Evolutionary conservation across 2,888 invertebrate species (phyloP).

Genomic region (Pachydiplax longipennis): DNA sequence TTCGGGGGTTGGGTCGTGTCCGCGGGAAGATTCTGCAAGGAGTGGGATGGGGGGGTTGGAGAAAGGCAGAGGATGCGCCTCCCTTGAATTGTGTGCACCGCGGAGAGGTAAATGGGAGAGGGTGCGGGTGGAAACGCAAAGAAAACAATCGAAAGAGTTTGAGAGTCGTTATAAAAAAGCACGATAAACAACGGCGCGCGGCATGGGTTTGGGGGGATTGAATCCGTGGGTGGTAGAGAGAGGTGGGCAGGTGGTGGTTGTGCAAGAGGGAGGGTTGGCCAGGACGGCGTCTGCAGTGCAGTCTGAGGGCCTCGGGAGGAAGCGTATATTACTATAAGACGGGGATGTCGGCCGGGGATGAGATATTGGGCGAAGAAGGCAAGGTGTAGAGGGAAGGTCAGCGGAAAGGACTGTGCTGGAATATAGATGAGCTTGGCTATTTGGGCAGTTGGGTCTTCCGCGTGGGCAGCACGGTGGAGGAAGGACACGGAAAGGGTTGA

Average conservation of each 20-base stretch:
- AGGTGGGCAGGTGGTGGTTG: not conserved
- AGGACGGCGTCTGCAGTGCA: not conserved
- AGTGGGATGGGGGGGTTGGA: not conserved
- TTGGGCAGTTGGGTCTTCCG: not conserved
- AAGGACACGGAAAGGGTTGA: not conserved
- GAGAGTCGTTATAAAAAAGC: not conserved
- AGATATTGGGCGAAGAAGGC: not conserved
- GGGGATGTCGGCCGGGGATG: not conserved
- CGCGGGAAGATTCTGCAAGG: not conserved
- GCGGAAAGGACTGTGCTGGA: not conserved
- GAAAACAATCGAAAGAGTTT: not conserved
- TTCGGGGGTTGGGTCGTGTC: conserved; percentile 40
- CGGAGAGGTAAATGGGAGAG: not conserved
- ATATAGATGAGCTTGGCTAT: not conserved
- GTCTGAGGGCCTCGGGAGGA: not conserved
- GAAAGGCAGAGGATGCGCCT: not conserved
- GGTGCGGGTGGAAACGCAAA: not conserved
- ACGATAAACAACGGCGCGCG: not conserved
- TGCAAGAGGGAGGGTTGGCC: not conserved
- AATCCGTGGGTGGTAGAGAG: not conserved
- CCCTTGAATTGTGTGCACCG: not conserved
- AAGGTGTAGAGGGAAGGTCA: not conserved
- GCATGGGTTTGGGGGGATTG: not conserved
- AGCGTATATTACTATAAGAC: not conserved
- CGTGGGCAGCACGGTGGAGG: not conserved